Evolutionary conservation across 2,888 invertebrate genomes (phyloP), one percentile per base, ranked within the genome.

Genomic region (Caprella mutica): DNA sequence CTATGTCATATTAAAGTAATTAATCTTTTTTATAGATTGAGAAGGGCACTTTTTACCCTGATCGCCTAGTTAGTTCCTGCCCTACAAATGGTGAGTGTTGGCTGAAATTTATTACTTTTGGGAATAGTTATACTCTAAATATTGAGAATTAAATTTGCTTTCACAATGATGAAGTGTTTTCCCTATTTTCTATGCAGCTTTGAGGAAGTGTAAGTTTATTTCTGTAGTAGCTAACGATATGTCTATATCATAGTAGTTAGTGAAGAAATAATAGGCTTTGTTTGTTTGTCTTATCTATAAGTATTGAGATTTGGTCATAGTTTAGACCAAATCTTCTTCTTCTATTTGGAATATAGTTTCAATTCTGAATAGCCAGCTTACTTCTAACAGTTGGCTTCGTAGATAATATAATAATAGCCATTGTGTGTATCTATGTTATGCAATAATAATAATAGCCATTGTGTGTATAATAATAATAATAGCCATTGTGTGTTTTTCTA

Each of bases 11-110:
- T 43, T 17, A 43, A 17, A 14, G 14, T 43, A 17, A 21, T 2
- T 43, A 43, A 17, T 17, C 14, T 4, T 43, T 33, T 43, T 26
- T 17, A 9, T 44, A 63, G 64, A 43, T 64, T 53, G 52, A 55
- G 39, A 26, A 52, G 12, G 64, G 64, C 27, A 64, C 50, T 26
- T 64, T 64, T 40, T 64, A 64, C 27, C 64, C 64, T 19, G 12
- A 40, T 27, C 39, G 60, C 44, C 56, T 64, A 35, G 57, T 58
- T 51, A 64, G 64, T 33, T 60, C 55, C 33, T 64, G 64, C 21
- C 64, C 64, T 27, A 52, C 57, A 9, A 54, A 59, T 55, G 63
- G 63, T 63, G 44, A 55, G 63, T 29, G 27, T 46, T 38, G 38
- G 8, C 33, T 42, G 17, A 3, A 23, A n/a, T 53, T 19, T n/a